Base-by-base conservation (phyloP, 2,113 vertebrate species). In the Aegithalos caudatus region DNA sequence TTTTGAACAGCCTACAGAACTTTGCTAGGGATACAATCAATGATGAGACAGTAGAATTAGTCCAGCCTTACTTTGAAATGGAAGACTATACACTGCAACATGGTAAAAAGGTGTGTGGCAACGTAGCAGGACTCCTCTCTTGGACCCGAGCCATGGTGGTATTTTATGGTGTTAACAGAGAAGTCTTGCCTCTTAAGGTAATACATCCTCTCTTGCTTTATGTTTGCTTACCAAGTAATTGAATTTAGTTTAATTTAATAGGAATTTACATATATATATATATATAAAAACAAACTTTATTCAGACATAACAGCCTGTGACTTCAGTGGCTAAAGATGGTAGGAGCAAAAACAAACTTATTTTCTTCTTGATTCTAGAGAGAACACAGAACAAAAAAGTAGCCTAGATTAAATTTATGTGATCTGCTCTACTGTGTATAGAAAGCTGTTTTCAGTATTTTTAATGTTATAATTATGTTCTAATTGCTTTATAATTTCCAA, bases 121-220 rank as follows among this genome's bases (percentile, higher is more conserved):
- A 98, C 10, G 98, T 98, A 83, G 98, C 98, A 56, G 98, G 98
- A 53, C 97, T 98, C 47, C 97, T 98, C 27, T 98, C 98, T 7
- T 98, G 98, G 98, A 98, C 98, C 28, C 86, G 97, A 83, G 98
- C 98, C 22, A 98, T 98, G 98, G 98, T 94, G 54, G 97, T 76
- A 15, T 98, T 98, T 96, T 98, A 98, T 86, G 96, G 97, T 56
- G 91, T 98, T 92, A 98, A 98, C 62, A 98, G 86, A 97, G 98
- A 98, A 38, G 98, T 98, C 45, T 86, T 98, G 73, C 98, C 98
- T 76, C 96, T 98, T 72, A 98, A 98, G 98, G 98, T 98, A 97
- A 97, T 77, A 19, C 3, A 53, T 66, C 14, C 45, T 31, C 31
- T 67, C 44, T 71, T 40, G 13, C n/a, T 81, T 88, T 79, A 16